Percentiles rank a stretch among this genome's conserved stretches.
phyloP scores from a whole-genome alignment of 1,140 invertebrate genomes.

The Pseudomyrmex flavicornis region DNA sequence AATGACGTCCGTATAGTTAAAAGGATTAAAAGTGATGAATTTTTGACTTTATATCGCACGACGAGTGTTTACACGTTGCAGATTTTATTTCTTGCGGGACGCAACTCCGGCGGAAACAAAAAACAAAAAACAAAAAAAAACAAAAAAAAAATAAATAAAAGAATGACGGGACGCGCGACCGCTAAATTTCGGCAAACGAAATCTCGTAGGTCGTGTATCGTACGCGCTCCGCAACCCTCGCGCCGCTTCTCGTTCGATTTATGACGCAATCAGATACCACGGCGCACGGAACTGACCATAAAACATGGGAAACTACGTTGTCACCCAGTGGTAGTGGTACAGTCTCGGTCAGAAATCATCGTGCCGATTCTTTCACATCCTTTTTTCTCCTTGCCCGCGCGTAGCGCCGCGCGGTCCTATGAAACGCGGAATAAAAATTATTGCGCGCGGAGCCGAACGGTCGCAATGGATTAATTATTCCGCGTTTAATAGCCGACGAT shows the following conservation, averaged over 20 bases:
- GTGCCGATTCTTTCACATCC: slow-evolving; percentile 31
- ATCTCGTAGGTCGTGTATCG: slow-evolving; percentile 73
- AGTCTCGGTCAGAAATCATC: slow-evolving; percentile 72
- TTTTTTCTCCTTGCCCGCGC: slow-evolving; percentile 37
- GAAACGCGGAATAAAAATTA: slow-evolving; percentile 57
- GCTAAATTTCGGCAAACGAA: slow-evolving; percentile 75
- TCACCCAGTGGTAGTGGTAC: slow-evolving; percentile 76
- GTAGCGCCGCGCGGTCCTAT: background rate
- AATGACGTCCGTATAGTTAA: background rate
- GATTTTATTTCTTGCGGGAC: slow-evolving; percentile 56
- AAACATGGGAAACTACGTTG: slow-evolving; percentile 80
- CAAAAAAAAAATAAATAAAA: slow-evolving; percentile 20
- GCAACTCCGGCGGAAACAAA: background rate
- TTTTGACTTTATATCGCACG: slow-evolving; percentile 11
- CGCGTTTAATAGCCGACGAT: slow-evolving; percentile 46
- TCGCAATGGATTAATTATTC: slow-evolving; percentile 61
- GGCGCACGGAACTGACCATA: slow-evolving; percentile 79
- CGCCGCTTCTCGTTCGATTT: slow-evolving; percentile 79
- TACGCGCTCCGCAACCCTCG: slow-evolving; percentile 66
- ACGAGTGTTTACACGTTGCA: slow-evolving; percentile 32
- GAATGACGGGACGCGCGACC: slow-evolving; percentile 59
- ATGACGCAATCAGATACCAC: slow-evolving; percentile 82
- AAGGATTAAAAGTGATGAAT: slow-evolving; percentile 26
- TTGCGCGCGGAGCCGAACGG: slow-evolving; percentile 59
- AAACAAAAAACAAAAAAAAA: too few relatives aligned